Evolutionary conservation across 2,888 invertebrate species (phyloP), one percentile per base, ranked within the genome.

Genomic region (Euzetes globulus): DNA sequence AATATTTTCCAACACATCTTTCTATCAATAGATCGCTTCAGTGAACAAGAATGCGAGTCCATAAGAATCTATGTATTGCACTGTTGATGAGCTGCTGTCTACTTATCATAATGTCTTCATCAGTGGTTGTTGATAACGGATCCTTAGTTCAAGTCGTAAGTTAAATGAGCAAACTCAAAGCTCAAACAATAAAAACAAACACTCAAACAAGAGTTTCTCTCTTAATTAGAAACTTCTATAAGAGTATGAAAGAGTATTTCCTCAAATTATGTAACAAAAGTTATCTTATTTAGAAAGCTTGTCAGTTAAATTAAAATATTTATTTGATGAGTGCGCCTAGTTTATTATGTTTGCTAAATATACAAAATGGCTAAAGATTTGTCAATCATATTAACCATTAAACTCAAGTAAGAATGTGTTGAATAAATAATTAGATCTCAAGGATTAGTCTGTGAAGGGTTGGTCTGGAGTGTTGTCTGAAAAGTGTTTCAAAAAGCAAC

Each of bases 1-100:
- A 25, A 5, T 25, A n/a, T n/a, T n/a, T n/a, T n/a, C n/a, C n/a
- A n/a, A n/a, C n/a, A n/a, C n/a, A n/a, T n/a, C n/a, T n/a, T n/a
- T n/a, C 6, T 22, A 22, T 33, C 60, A 27, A 15, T 79, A 83
- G 83, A 75, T 80, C 82, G 0, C 78, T 83, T 11, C 81, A 82
- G 72, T 83, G 83, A 77, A 81, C 80, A 60, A 79, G 83, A 9
- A 81, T 83, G 17, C 80, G 81, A 47, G 83, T 83, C 50, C 83
- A 83, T 79, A 82, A 82, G 75, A 81, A 83, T 75, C 79, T 83
- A 55, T 81, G 83, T 22, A 77, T 82, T 0, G 81, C 82, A 4
- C 82, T 83, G 77, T 81, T 83, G 41, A 77, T 83, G 72, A 72
- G 60, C 27, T 75, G 75, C 27, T 63, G 22, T n/a, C 37, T 72